A percentile compares a stretch with the other conserved stretches of the same genome.
phyloP scores from a whole-genome alignment of 2,113 vertebrate genomes.

The Phylloscopus trochiloides region DNA sequence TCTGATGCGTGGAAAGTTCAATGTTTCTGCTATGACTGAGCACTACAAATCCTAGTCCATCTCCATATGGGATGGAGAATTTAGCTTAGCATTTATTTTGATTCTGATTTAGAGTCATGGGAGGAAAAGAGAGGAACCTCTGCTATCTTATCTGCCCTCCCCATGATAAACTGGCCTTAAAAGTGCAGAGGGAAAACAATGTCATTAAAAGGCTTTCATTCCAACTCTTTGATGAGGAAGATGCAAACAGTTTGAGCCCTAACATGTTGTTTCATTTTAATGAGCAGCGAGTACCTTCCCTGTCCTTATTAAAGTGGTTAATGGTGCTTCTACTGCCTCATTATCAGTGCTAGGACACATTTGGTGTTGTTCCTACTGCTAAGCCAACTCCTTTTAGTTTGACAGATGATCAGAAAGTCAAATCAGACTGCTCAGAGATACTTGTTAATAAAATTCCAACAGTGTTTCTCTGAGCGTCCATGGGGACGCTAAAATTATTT shows the following conservation, averaged over 20 bases:
- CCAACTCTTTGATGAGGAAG: slow-evolving; percentile 68
- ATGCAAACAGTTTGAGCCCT: slow-evolving; percentile 68
- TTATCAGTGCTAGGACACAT: slow-evolving; percentile 64
- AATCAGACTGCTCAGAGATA: slow-evolving; percentile 68
- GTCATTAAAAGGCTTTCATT: slow-evolving; percentile 62
- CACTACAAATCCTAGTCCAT: not conserved
- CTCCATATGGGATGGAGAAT: not conserved
- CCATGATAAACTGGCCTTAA: not conserved
- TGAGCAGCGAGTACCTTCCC: slow-evolving; percentile 68
- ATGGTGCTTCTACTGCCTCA: slow-evolving; percentile 71
- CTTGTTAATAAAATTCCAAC: slow-evolving; percentile 72
- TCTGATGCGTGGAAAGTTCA: not conserved
- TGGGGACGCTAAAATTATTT: slow-evolving; percentile 58
- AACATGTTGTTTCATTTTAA: slow-evolving; percentile 74
- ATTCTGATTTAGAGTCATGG: not conserved
- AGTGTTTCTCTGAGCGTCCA: slow-evolving; percentile 46
- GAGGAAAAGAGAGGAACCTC: slow-evolving; percentile 9
- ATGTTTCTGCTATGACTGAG: not conserved
- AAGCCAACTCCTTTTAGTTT: slow-evolving; percentile 67
- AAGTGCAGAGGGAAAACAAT: slow-evolving; percentile 42
- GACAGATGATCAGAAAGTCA: slow-evolving; percentile 76
- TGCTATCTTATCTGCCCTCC: not conserved
- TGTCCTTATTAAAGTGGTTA: slow-evolving; percentile 74
- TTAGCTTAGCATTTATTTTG: not conserved
- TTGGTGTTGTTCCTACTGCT: slow-evolving; percentile 33